Evolutionary conservation across 2,113 vertebrate species (phyloP), one percentile per base, ranked within the genome.

Genomic region (Ochotona princeps): DNA sequence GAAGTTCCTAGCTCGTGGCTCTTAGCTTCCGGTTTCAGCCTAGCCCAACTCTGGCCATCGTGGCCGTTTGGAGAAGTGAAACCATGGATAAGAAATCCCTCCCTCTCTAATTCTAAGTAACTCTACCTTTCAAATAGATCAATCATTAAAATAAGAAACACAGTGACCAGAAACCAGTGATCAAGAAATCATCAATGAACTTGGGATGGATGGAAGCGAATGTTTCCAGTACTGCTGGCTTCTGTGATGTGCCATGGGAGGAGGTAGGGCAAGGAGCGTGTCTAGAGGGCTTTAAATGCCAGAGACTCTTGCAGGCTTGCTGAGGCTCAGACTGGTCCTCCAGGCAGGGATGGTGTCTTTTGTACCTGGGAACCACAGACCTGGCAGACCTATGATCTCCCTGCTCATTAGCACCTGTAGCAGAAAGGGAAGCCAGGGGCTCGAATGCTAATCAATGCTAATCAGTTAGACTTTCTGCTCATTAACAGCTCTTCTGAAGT

Each of bases 401-500:
- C 67, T 78, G 85, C 44, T 72, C 60, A 49, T 88, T n/a, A 90
- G 88, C 35, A 85, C 85, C 74, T 85, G 6, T 54, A 61, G 70
- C 65, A 92, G 73, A 69, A 88, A 74, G 69, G n/a, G 44, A 65
- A 86, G 35, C 44, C 23, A 61, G 61, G 18, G 81, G 32, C 65
- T 18, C 44, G 76, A 83, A 75, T 72, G 76, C 91, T 81, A 7
- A 61, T 72, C 93, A 87, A 13, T 72, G 76, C 91, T 81, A 7
- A 61, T 72, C 93, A 87, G 9, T 63, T 73, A 61, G 66, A n/a
- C 35, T 67, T 74, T 79, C 75, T 91, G 92, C 9, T 38, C 79
- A 54, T 79, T 61, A 83, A 17, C 25, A 57, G 74, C 28, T 72
- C 54, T 81, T 92, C 83, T 44, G 44, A 78, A 92, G 47, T 32